Conservation (phyloP, 1,140 invertebrate species). For the Oreohelix idahoensis region DNA sequence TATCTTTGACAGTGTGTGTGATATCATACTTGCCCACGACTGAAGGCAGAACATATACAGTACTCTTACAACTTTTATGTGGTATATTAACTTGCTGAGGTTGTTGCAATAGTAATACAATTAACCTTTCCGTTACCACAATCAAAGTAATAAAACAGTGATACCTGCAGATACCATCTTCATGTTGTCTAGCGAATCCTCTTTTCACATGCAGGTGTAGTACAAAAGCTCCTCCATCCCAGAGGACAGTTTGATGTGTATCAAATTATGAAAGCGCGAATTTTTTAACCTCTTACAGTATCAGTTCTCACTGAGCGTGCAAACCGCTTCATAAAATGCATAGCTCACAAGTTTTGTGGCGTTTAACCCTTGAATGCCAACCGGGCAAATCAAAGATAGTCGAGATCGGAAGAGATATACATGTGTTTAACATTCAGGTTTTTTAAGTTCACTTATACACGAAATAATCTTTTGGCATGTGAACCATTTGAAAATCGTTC, state of each 20-base stretch:
- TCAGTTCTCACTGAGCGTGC: neutral
- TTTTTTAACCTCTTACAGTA: neutral
- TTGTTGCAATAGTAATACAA: too few relatives aligned
- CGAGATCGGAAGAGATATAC: too few relatives aligned
- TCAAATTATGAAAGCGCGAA: neutral
- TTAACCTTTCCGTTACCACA: neutral
- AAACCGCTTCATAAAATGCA: neutral
- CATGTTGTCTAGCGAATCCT: neutral
- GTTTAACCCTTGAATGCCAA: neutral
- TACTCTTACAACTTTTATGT: too few relatives aligned
- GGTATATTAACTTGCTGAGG: too few relatives aligned
- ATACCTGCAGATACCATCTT: neutral
- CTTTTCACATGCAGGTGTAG: neutral
- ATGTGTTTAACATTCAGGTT: too few relatives aligned
- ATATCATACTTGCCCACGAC: too few relatives aligned
- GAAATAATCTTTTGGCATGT: too few relatives aligned
- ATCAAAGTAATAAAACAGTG: neutral
- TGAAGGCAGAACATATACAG: too few relatives aligned
- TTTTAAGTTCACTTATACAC: too few relatives aligned
- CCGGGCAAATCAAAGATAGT: neutral
- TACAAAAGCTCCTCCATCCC: neutral
- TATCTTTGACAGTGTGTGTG: too few relatives aligned
- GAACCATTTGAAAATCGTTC: too few relatives aligned
- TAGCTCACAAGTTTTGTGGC: neutral
- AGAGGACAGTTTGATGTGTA: neutral